Base-by-base conservation (phyloP, 2,797 vertebrate species). In the Coranthus polyacanthus region DNA sequence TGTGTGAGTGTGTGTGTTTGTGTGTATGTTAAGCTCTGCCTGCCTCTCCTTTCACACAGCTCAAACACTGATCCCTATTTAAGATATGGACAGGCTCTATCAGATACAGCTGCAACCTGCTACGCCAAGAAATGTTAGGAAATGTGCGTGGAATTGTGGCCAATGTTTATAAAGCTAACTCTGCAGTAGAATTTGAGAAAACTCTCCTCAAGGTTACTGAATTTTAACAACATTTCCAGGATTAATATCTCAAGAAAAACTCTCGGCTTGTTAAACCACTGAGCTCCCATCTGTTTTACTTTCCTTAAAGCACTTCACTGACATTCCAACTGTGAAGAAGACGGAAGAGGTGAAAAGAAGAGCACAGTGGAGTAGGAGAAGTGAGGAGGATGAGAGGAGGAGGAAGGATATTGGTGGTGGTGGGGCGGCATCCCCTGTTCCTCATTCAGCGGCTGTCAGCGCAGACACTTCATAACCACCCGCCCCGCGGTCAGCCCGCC, bases 391-490 rank as follows among this genome's bases (percentile, higher is more conserved):
- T 55, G 70, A 72, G 68, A 80, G 67, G 68, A 69, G 54, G 64
- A 63, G 46, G 69, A 62, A 65, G 72, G 52, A 60, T 54, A 62
- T 68, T 8, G 41, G 59, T 9, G 22, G 65, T 22, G 51, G 64
- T 34, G 57, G 63, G 53, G 58, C 80, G 61, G 74, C 67, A 76
- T 81, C 75, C 81, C 75, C 83, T 87, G 82, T 81, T 90, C 85
- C 82, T 92, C 86, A 92, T 91, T 87, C 90, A 84, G 80, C 84
- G 8, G 78, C 81, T 91, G 93, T 93, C 92, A 90, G 86, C 73
- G 68, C 72, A 83, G 86, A 85, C 90, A 94, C 93, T 95, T 94
- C 92, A 95, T 94, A 95, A 95, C 90, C 73, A 68, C 86, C 88
- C 83, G 82, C 89, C 91, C 91, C 49, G 44, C 58, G 84, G 87